Evolutionary conservation across 2,797 vertebrate genomes (phyloP), one percentile per base, ranked within the genome.

Genomic region (Acanthurus leucopareius): DNA sequence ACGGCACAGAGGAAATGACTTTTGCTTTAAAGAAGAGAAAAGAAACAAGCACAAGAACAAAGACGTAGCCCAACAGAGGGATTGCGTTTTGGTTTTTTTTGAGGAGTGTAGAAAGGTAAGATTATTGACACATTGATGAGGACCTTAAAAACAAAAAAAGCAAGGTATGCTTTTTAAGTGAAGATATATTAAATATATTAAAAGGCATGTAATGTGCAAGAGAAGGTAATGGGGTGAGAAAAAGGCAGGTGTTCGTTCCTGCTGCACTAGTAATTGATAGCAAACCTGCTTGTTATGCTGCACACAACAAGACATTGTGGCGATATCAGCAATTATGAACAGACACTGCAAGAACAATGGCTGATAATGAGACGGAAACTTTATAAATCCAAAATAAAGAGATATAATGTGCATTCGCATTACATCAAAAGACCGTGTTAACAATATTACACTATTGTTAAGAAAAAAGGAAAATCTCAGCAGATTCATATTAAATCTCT

Each of bases 141-240:
- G 63, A 68, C 57, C 7, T 69, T 51, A 66, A 85, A 67, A 66
- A 71, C 69, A 11, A 42, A 54, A 45, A 64, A 57, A 65, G 13
- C 14, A 57, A 85, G 65, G 64, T 48, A 52, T 66, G 61, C 13
- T 49, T 59, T 63, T 63, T 75, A 76, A 86, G 35, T 16, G 32
- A 35, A 35, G 32, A 35, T 35, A 35, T 35, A 80, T 65, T 68
- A 75, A 80, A 82, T 84, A 77, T 79, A 85, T 83, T 69, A 84
- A 87, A 83, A 72, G 51, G 72, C 58, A 71, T 74, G 71, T 74
- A 67, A 80, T 68, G 59, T 77, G 75, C 78, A 68, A 79, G 66
- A 73, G 20, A 72, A 88, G 83, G 83, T 88, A 92, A 92, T 90
- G 88, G 77, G 67, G 75, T 87, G 87, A 88, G 80, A 87, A 89